These are phyloP conservation scores for Kradibia gibbosae DNA, from an alignment of 1,140 invertebrate species.

Conservation along the genomic window DNA sequence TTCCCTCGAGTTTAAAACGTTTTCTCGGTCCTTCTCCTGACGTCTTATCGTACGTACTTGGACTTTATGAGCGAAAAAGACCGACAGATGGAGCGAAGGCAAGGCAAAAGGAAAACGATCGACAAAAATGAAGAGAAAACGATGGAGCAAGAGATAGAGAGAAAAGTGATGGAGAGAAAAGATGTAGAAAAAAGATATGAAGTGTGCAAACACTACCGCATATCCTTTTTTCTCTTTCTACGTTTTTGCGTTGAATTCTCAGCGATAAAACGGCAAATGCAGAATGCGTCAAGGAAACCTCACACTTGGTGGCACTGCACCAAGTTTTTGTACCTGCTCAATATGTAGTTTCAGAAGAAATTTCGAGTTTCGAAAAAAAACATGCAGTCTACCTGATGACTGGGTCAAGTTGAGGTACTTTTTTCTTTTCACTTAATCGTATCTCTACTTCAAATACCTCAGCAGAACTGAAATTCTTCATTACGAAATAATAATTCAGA, in stretches of 20 bases:
- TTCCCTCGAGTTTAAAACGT: conserved; percentile 29
- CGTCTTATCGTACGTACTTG: conserved; percentile 3
- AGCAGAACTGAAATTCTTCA: not conserved
- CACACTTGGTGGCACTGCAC: not conserved
- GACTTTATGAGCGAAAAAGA: conserved; percentile 7
- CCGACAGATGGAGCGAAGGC: not conserved
- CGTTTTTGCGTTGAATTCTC: conserved; percentile 9
- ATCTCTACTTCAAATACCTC: not conserved
- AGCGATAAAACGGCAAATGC: not conserved
- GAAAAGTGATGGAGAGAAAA: not conserved
- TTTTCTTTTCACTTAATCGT: conserved; percentile 5
- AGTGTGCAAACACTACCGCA: conserved; percentile 2
- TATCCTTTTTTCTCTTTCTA: not conserved
- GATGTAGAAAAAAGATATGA: conserved; percentile 5
- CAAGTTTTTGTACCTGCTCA: conserved; percentile 14
- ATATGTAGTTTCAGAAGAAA: conserved; percentile 16
- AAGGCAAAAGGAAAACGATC: not conserved
- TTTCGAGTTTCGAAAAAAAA: not conserved
- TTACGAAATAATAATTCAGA: not conserved
- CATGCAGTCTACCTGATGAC: not conserved
- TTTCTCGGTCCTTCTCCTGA: conserved; percentile 4
- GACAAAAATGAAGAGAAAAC: not conserved
- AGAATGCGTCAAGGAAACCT: not conserved
- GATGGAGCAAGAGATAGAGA: not conserved
- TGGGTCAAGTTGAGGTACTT: conserved; percentile 3